Evolutionary conservation across 2,888 invertebrate genomes (phyloP), one percentile per base, ranked within the genome.

Genomic region (Papilio protenor): DNA sequence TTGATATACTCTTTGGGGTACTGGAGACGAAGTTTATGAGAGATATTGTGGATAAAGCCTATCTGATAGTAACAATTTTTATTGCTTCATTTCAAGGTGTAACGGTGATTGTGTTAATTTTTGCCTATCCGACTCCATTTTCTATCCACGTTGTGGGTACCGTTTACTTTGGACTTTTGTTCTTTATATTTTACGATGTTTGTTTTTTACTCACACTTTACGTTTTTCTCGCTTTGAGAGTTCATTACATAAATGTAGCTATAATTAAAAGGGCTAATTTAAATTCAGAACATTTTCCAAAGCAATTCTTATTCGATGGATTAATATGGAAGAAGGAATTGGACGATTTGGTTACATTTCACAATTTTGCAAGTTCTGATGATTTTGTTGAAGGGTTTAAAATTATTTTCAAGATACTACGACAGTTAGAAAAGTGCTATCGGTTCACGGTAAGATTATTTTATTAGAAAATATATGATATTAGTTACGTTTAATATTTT

Each of bases 1-100:
- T 92, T 0, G 93, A 93, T 79, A 64, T 80, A 11, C 83, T 88
- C 55, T 81, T 93, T 0, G 92, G 91, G 16, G 81, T 84, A 1
- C 80, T 87, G n/a, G 87, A 91, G 79, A 92, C 92, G 0, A 84
- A 83, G 66, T 91, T 90, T 70, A 87, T 93, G 88, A 87, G 93
- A 82, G 79, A 85, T 6, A 80, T 86, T 4, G 82, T 83, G 2
- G 77, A 83, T 0, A 85, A 79, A 45, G 79, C 82, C 0, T 88
- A 82, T 21, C 47, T 79, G 27, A 47, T 78, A 21, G 40, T 85
- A n/a, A 75, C 80, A 6, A 2, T 81, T 10, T 52, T 82, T 0
- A 79, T 88, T 16, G 79, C 76, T 5, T 52, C 84, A 1, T 87
- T 85, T 52, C 80, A 86, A 61, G 83, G 88, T 1, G 77, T 85